phyloP scores from a whole-genome alignment of 2,113 vertebrate species.

The Oreotragus oreotragus region DNA sequence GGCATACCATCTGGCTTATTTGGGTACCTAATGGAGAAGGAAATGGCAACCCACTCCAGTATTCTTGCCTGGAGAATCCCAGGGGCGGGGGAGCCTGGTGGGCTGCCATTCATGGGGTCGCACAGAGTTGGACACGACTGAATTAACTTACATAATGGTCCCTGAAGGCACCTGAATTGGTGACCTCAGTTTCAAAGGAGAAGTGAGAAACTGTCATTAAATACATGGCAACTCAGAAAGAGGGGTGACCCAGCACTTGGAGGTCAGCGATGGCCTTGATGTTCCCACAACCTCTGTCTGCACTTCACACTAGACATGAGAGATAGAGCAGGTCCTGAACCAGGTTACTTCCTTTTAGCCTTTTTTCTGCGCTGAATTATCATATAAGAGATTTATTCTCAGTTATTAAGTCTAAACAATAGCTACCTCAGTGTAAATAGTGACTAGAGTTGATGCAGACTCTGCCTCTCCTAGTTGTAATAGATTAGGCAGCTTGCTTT shows the following conservation, averaged over 20 bases:
- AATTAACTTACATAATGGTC: too few species aligned
- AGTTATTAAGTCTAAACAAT: conserved; percentile 23
- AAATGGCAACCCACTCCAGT: too few species aligned
- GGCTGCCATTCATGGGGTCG: too few species aligned
- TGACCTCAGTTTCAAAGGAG: neutral
- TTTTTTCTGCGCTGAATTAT: neutral
- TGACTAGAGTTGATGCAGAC: neutral
- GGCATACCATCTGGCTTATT: too few species aligned
- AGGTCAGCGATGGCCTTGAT: neutral
- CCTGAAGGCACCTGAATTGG: neutral
- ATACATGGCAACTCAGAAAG: neutral
- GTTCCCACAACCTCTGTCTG: neutral
- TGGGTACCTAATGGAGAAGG: too few species aligned
- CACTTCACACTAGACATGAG: neutral
- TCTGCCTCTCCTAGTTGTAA: neutral
- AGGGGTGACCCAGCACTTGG: neutral
- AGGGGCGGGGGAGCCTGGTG: too few species aligned
- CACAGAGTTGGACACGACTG: too few species aligned
- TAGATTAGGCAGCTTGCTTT: neutral
- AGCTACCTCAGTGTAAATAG: neutral
- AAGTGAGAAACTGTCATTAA: conserved; percentile 13
- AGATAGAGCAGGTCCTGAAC: neutral
- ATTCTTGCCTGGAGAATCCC: too few species aligned
- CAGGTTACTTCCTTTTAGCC: neutral
- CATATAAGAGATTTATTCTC: neutral